phyloP scores from a whole-genome alignment of 2,888 invertebrate genomes.

The Dorcus parallelipipedus region DNA sequence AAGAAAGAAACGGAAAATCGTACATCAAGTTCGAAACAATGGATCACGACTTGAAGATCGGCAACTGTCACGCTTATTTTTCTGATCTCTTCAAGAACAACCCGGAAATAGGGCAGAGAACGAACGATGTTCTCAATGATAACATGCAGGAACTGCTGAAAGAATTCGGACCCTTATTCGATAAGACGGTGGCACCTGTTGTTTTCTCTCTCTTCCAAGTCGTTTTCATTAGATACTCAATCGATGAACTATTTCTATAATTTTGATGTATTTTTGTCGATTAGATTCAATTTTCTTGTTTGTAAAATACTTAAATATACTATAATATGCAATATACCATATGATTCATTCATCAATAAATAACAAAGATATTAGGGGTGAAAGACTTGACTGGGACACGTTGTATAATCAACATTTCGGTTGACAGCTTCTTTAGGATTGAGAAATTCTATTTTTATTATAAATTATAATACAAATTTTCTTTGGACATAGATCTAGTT shows the following conservation, averaged over 20 bases:
- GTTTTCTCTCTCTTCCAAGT: constrained; percentile 17
- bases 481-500: no score
- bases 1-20: constrained; percentile 6
- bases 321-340: no score
- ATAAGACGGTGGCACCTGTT: constrained; percentile 21
- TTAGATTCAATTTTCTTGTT: no score
- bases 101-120: constrained; percentile 26
- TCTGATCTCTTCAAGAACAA: constrained; percentile 31
- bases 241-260: constrained; percentile 22
- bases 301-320: no score
- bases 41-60: constrained; percentile 22
- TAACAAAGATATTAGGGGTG: no score
- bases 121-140: constrained; percentile 28
- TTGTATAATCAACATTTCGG: no score
- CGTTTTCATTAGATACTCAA: constrained; percentile 23
- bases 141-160: constrained; percentile 26
- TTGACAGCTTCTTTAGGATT: no score
- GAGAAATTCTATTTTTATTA: no score
- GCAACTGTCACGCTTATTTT: constrained; percentile 21
- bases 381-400: no score
- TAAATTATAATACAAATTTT: no score
- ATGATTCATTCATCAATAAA: no score
- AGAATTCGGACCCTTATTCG: constrained; percentile 29
- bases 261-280: no score
- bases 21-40: constrained; percentile 16